Evolutionary conservation across 2,113 vertebrate species (phyloP).

Genomic region (Patagioenas fasciata): DNA sequence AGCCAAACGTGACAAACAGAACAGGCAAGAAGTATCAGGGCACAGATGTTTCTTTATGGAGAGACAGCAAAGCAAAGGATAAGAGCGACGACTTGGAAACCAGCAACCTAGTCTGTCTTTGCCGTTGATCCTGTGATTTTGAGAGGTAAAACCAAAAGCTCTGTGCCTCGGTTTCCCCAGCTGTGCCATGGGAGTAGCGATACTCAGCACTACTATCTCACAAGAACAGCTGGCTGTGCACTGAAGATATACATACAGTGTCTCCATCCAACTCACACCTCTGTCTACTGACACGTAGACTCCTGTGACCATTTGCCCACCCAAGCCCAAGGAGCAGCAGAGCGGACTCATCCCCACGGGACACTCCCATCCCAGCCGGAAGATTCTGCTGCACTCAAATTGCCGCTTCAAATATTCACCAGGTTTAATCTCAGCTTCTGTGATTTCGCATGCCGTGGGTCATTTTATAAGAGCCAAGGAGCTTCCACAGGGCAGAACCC

Average conservation of each 20-base stretch:
- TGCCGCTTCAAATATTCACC: neutral
- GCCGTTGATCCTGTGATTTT: neutral
- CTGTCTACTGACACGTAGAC: neutral
- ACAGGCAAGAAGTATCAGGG: neutral
- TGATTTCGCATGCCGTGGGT: rapidly evolving
- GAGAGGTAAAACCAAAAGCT: neutral
- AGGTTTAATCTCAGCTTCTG: neutral
- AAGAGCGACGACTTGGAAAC: neutral
- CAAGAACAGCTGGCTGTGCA: neutral
- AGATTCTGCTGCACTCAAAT: neutral
- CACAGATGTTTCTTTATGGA: neutral
- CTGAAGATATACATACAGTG: neutral
- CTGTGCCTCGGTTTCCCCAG: neutral
- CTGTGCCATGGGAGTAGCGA: neutral
- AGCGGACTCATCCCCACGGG: neutral
- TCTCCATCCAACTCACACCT: neutral
- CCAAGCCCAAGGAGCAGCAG: neutral
- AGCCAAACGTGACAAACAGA: neutral
- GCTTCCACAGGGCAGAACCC: neutral
- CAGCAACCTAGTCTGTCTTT: neutral
- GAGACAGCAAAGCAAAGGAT: neutral
- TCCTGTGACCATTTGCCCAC: neutral
- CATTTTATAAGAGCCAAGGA: neutral
- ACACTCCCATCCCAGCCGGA: neutral
- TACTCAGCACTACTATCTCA: neutral